phyloP scores from a whole-genome alignment of 2,888 invertebrate species.

The Ellobium chinense region DNA sequence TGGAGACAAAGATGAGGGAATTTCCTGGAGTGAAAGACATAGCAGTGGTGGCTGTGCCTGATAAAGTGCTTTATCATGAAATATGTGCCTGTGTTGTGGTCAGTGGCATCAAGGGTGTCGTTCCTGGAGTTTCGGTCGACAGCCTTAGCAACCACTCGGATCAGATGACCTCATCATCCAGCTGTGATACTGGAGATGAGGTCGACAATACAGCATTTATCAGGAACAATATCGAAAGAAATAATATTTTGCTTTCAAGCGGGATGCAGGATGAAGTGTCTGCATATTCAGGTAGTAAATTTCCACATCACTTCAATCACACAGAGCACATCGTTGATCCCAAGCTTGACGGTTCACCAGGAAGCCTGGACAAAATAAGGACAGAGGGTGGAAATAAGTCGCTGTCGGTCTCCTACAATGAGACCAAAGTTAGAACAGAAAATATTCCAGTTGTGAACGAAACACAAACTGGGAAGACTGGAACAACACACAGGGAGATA shows the following conservation, averaged over 20 bases:
- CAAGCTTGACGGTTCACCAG: not conserved
- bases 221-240: not conserved
- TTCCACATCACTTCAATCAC: no score
- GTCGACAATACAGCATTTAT: not conserved
- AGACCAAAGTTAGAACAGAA: not conserved
- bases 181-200: not conserved
- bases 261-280: not conserved
- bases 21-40: slow-evolving; percentile 42
- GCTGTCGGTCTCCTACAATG: not conserved
- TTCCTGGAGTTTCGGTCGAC: not conserved
- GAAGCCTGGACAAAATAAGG: not conserved
- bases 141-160: not conserved
- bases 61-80: slow-evolving; percentile 47
- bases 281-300: not conserved
- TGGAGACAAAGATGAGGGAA: slow-evolving; percentile 44
- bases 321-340: no score
- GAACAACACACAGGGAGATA: not conserved
- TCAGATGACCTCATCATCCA: not conserved
- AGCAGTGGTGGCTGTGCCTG: slow-evolving; percentile 50
- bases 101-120: not conserved
- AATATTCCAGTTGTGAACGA: no score
- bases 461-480: not conserved
- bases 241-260: not conserved
- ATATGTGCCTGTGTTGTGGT: slow-evolving; percentile 52
- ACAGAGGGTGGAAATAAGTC: not conserved